Conservation (phyloP, 1,140 invertebrate species). For the Semibalanus balanoides region DNA sequence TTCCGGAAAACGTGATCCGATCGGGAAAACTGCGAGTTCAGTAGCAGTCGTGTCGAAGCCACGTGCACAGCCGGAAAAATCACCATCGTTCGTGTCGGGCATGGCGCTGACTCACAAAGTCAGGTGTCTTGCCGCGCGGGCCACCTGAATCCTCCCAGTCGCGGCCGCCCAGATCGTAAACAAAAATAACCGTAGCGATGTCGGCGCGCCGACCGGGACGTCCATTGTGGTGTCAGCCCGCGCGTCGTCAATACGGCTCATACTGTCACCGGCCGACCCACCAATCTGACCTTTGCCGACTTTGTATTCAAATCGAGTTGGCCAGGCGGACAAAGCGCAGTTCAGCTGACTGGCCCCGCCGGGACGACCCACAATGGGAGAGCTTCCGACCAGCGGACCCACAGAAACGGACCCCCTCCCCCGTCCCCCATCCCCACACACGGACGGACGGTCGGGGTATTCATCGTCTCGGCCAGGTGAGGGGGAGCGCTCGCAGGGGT, state of each 20-base stretch:
- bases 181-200: neutral
- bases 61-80: no score
- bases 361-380: neutral
- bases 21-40: no score
- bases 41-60: no score
- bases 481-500: no score
- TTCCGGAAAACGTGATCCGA: no score
- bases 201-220: neutral
- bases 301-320: neutral
- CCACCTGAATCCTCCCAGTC: neutral
- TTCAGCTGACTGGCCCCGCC: neutral
- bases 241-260: neutral
- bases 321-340: neutral
- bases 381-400: no score
- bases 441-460: neutral
- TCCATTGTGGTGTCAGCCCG: neutral
- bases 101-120: no score
- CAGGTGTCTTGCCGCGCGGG: no score
- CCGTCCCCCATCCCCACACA: no score
- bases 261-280: neutral
- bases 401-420: neutral
- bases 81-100: no score
- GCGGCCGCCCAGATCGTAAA: neutral
- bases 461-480: neutral
- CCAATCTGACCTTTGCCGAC: neutral